A percentile compares a stretch with the other conserved stretches of the same genome.
These are phyloP conservation scores for Channa striata DNA, from an alignment of 2,797 vertebrate genomes.

Conservation along the genomic window DNA sequence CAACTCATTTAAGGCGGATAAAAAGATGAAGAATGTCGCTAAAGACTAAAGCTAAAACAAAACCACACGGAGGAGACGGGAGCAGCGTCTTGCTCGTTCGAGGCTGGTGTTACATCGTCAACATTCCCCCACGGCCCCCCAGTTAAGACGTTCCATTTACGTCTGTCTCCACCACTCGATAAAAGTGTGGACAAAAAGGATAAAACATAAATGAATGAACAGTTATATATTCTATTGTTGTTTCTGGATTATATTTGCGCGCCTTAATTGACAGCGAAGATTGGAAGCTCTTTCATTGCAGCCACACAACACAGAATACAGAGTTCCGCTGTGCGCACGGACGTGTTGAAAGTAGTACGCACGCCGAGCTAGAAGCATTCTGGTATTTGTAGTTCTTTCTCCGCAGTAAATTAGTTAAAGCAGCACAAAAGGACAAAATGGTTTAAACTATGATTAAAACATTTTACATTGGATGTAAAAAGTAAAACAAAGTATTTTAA, in stretches of 20 bases:
- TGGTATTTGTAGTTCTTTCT: conserved; percentile 70
- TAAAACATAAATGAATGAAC: background rate
- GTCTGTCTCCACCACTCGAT: background rate
- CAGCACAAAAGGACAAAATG: no score
- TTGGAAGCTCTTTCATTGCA: background rate
- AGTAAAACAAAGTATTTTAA: background rate
- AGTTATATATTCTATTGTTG: rapidly evolving
- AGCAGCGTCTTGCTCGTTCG: background rate
- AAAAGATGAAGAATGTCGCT: background rate
- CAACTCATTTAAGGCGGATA: conserved; percentile 78
- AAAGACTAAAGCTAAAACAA: background rate
- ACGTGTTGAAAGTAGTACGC: conserved; percentile 10
- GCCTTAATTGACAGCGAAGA: rapidly evolving
- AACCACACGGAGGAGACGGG: background rate
- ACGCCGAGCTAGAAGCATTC: conserved; percentile 15
- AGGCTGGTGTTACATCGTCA: conserved; percentile 64
- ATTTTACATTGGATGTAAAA: background rate
- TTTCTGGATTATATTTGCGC: rapidly evolving
- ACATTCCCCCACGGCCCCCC: conserved; percentile 45
- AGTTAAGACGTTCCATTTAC: no score
- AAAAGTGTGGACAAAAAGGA: rapidly evolving
- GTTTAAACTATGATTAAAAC: no score
- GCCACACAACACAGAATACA: rapidly evolving
- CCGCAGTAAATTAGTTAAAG: background rate
- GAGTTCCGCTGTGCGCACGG: conserved; percentile 10